Conservation (phyloP, 2,888 invertebrate species). For the Malachius bipustulatus region DNA sequence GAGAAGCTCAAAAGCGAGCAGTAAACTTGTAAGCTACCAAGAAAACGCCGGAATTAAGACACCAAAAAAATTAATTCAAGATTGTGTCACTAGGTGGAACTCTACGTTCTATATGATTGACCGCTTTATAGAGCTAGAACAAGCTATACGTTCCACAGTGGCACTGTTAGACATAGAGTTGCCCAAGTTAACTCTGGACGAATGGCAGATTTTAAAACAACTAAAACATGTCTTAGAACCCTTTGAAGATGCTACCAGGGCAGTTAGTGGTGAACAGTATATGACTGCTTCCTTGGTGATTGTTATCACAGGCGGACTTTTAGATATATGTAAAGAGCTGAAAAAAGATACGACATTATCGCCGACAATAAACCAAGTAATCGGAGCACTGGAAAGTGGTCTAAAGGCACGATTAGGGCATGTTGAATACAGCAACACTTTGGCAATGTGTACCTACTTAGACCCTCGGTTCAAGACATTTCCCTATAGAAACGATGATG, state of each 20-base stretch:
- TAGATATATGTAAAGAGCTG: constrained; percentile 15
- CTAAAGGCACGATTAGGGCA: constrained; percentile 12
- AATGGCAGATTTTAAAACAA: constrained; percentile 18
- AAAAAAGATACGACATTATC: too few relatives aligned
- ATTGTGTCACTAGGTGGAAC: too few relatives aligned
- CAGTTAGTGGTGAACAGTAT: constrained; percentile 20
- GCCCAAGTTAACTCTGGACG: constrained; percentile 14
- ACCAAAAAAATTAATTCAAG: too few relatives aligned
- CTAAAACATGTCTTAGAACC: constrained; percentile 18
- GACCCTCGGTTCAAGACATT: constrained; percentile 14
- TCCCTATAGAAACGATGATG: too few relatives aligned
- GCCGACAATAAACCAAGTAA: too few relatives aligned
- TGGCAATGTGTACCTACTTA: constrained; percentile 12
- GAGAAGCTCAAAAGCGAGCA: too few relatives aligned
- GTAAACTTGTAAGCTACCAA: too few relatives aligned
- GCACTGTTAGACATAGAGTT: constrained; percentile 17
- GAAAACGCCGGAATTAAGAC: too few relatives aligned
- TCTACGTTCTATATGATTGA: too few relatives aligned
- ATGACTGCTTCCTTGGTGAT: constrained; percentile 17
- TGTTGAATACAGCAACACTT: constrained; percentile 13
- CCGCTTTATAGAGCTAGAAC: constrained; percentile 18
- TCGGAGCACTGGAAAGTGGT: too few relatives aligned
- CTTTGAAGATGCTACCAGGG: constrained; percentile 21
- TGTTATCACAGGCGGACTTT: constrained; percentile 16
- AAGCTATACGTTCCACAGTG: constrained; percentile 17